phyloP scores from a whole-genome alignment of 2,888 invertebrate species.

The Cryptus viduatorius region DNA sequence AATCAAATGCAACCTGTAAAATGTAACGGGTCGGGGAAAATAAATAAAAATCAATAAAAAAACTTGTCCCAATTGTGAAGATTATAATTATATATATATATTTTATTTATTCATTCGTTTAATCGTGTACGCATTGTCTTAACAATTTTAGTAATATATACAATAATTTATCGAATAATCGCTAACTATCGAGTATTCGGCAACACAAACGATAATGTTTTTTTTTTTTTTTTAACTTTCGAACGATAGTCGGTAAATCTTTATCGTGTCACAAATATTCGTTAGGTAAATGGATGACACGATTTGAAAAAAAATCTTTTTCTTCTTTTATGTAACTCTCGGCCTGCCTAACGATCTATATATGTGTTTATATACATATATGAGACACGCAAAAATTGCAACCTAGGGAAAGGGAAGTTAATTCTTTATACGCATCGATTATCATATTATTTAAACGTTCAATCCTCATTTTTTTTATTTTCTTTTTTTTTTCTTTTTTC shows the following conservation, averaged over 20 bases:
- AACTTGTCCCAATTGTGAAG: slow-evolving; percentile 69
- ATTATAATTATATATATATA: slow-evolving; percentile 77
- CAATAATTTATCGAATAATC: slow-evolving; percentile 68
- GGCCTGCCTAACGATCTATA: slow-evolving; percentile 65
- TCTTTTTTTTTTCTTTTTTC: slow-evolving; percentile 58
- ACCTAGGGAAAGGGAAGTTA: slow-evolving; percentile 77
- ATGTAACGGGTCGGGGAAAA: not conserved
- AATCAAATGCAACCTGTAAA: not conserved
- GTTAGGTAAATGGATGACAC: slow-evolving; percentile 70
- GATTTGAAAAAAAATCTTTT: slow-evolving; percentile 40
- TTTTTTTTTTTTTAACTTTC: slow-evolving; percentile 65
- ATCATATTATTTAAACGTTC: slow-evolving; percentile 68
- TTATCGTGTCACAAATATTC: slow-evolving; percentile 64
- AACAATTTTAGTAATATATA: slow-evolving; percentile 68
- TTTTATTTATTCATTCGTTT: slow-evolving; percentile 67
- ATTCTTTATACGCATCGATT: slow-evolving; percentile 65
- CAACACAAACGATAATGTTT: slow-evolving; percentile 75
- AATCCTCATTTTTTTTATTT: slow-evolving; percentile 66
- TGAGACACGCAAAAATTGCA: slow-evolving; percentile 78
- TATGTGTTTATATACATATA: slow-evolving; percentile 69
- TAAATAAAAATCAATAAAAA: slow-evolving; percentile 54
- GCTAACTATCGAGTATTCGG: slow-evolving; percentile 67
- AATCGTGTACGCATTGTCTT: slow-evolving; percentile 66
- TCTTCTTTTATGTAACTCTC: slow-evolving; percentile 63
- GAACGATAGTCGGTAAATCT: slow-evolving; percentile 71